phyloP scores from a whole-genome alignment of 2,797 vertebrate genomes.

The Morus bassanus region DNA sequence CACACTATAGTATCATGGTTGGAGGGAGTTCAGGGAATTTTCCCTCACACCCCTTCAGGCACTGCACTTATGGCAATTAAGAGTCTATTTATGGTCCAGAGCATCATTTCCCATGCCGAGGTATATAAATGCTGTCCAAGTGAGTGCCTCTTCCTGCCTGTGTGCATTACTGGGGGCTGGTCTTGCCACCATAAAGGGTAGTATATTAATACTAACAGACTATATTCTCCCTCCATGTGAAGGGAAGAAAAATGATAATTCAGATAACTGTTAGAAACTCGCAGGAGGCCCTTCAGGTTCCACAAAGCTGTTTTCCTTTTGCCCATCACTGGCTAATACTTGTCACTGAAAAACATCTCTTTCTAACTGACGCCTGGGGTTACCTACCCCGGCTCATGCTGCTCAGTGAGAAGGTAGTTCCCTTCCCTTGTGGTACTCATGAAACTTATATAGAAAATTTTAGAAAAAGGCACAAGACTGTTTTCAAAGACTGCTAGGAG shows the following conservation, averaged over 20 bases:
- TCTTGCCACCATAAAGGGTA: neutral
- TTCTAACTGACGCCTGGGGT: neutral
- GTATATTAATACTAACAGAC: neutral
- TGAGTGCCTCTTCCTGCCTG: neutral
- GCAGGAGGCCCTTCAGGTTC: neutral
- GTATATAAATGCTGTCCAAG: neutral
- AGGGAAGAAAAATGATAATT: neutral
- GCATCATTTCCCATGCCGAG: neutral
- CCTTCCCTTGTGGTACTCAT: neutral
- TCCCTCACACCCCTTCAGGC: neutral
- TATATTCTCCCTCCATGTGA: neutral
- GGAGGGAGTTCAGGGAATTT: neutral
- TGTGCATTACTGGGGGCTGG: neutral
- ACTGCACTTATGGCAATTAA: neutral
- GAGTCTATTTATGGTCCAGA: neutral
- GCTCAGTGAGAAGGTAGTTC: neutral
- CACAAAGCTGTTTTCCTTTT: neutral
- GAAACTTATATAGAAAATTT: neutral
- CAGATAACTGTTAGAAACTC: neutral
- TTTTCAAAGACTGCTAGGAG: neutral
- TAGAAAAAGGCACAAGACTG: neutral
- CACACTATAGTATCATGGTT: neutral
- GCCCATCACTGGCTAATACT: neutral
- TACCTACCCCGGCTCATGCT: neutral
- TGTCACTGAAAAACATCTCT: neutral